These are phyloP conservation scores for Orchestia grillus DNA, from an alignment of 1,140 invertebrate genomes.

Conservation along the genomic window DNA sequence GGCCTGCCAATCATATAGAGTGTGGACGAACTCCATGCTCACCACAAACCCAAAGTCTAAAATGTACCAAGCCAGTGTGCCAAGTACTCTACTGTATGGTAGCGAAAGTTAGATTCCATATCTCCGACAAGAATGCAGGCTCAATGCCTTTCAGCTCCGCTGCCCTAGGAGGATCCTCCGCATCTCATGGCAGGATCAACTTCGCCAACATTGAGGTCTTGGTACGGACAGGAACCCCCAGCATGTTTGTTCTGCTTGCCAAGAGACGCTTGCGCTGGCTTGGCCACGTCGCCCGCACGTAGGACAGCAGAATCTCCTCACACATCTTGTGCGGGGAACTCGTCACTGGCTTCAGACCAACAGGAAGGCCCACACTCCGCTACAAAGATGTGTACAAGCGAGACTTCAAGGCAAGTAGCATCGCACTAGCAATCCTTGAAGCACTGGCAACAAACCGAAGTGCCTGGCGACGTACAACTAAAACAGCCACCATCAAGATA, in stretches of 20 bases:
- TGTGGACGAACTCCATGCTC: background rate
- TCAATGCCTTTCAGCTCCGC: background rate
- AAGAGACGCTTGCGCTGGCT: constrained; percentile 3
- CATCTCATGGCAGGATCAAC: constrained; percentile 32
- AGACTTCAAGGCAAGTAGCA: background rate
- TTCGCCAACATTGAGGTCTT: background rate
- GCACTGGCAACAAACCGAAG: background rate
- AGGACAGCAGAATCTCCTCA: background rate
- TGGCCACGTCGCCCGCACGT: background rate
- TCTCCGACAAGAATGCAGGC: background rate
- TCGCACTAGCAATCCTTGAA: background rate
- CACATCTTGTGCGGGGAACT: constrained; percentile 16
- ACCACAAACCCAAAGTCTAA: background rate
- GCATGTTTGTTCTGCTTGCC: constrained; percentile 12
- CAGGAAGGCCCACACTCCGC: background rate
- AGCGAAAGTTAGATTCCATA: background rate
- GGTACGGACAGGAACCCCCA: background rate
- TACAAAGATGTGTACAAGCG: constrained; percentile 15
- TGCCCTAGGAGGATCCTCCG: background rate
- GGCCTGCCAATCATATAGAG: background rate
- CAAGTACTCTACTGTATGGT: background rate
- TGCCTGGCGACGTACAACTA: background rate
- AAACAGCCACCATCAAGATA: background rate
- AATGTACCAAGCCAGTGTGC: background rate
- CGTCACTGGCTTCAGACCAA: background rate